phyloP scores from a whole-genome alignment of 1,140 invertebrate genomes.

The Oryctes rhinoceros region DNA sequence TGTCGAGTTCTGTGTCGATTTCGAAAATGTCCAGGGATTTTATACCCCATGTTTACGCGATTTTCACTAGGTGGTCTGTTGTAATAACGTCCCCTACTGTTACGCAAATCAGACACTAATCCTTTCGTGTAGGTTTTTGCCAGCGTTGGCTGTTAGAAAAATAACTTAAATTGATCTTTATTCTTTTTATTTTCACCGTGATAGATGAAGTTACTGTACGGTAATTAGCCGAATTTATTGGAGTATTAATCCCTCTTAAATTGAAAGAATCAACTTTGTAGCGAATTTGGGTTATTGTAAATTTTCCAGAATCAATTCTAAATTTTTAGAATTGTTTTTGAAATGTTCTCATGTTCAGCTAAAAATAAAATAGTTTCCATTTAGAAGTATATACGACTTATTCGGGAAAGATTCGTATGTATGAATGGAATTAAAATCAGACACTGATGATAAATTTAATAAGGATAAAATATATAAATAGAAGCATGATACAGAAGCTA shows the following conservation, averaged over 20 bases:
- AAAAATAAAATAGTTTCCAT: too few relatives aligned
- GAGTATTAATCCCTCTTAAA: neutral
- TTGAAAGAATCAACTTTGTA: too few relatives aligned
- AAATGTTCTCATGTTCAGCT: too few relatives aligned
- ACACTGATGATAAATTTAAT: neutral
- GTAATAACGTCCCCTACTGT: conserved; percentile 9
- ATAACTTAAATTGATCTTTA: neutral
- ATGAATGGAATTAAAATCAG: too few relatives aligned
- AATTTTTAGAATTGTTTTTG: too few relatives aligned
- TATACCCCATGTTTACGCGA: conserved; percentile 18
- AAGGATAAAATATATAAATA: conserved; percentile 13
- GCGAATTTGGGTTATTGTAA: too few relatives aligned
- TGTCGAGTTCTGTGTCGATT: neutral
- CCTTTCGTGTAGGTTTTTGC: neutral
- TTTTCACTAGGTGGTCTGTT: neutral
- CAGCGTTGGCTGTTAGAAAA: neutral
- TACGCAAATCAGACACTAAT: conserved; percentile 6
- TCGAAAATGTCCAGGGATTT: neutral
- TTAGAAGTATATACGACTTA: too few relatives aligned
- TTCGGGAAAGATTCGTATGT: too few relatives aligned
- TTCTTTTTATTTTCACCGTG: neutral
- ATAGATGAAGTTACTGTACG: neutral
- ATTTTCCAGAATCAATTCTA: too few relatives aligned
- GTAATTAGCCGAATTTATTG: neutral
- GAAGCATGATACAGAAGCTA: conserved; percentile 3